Conservation (phyloP, 1,140 invertebrate species). For the Macrosteles quadrilineatus region DNA sequence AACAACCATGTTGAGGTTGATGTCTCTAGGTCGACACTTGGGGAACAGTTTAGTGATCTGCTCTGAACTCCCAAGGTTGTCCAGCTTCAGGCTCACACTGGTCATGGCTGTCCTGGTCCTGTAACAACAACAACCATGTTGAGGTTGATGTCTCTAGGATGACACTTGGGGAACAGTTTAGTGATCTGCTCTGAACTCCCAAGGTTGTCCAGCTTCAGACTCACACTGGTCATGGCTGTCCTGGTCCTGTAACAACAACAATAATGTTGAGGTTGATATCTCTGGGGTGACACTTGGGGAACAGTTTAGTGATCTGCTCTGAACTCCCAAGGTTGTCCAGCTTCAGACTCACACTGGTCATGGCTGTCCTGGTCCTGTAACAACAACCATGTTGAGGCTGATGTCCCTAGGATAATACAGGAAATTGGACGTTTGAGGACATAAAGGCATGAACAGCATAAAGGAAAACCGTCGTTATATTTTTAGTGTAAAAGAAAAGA, state of each 20-base stretch:
- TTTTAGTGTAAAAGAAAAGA: no score
- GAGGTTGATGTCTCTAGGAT: conserved; percentile 64
- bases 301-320: conserved; percentile 77
- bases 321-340: conserved; percentile 52
- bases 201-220: conserved; percentile 41
- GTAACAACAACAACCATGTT: conserved; percentile 52
- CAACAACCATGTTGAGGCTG: no score
- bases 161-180: conserved; percentile 79
- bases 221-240: conserved; percentile 20
- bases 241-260: not conserved
- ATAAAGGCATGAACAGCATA: no score
- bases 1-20: conserved; percentile 59
- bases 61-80: conserved; percentile 58
- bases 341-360: conserved; percentile 33
- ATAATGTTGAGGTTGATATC: conserved; percentile 63
- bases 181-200: conserved; percentile 72
- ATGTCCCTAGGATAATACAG: no score
- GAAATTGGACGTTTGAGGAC: no score
- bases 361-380: not conserved
- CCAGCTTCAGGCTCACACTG: conserved; percentile 36
- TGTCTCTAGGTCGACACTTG: conserved; percentile 71
- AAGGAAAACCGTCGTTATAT: no score
- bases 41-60: conserved; percentile 80
- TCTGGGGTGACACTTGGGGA: conserved; percentile 77
- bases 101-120: conserved; percentile 3